Evolutionary conservation across 2,797 vertebrate species (phyloP), one percentile per base, ranked within the genome.

Genomic region (Pangasius macronema): DNA sequence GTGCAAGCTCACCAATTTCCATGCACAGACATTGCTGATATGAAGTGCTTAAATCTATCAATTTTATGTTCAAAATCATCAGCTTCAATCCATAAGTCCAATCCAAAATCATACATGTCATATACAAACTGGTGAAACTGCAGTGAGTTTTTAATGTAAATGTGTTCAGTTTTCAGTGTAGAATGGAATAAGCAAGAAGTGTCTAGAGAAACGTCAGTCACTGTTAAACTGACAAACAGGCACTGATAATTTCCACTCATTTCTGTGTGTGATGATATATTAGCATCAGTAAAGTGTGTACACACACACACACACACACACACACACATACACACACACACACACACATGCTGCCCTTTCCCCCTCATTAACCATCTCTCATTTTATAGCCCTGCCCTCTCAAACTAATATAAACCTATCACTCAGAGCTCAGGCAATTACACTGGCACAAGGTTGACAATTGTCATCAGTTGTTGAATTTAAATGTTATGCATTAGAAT

Each of bases 401-500:
- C 67, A 85, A 67, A 81, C 73, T 86, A 88, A 87, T 76, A 86
- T 72, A 82, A 33, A 24, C 39, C n/a, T 42, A 88, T 88, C 83
- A 80, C 82, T 88, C 89, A 63, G 46, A 46, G 70, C 59, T 75
- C 33, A 39, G 79, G 61, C 86, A 84, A 89, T 91, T 90, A 87
- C 68, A 85, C 18, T 67, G 27, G 73, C 30, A 82, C 86, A 89
- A 85, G 85, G 63, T 70, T 81, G 84, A 87, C 81, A 88, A 90
- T 59, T 79, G 83, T 86, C 73, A 67, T 87, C 81, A 81, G 68
- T 79, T 84, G 67, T 89, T 53, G 39, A 87, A 83, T 72, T 80
- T 85, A 87, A 87, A 90, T 84, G 85, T 73, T 86, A 85, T 73
- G 72, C 91, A 89, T 86, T 88, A 90, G 83, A 90, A 91, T 91